Evolutionary conservation across 2,113 vertebrate genomes (phyloP).

Genomic region (Cygnus atratus): DNA sequence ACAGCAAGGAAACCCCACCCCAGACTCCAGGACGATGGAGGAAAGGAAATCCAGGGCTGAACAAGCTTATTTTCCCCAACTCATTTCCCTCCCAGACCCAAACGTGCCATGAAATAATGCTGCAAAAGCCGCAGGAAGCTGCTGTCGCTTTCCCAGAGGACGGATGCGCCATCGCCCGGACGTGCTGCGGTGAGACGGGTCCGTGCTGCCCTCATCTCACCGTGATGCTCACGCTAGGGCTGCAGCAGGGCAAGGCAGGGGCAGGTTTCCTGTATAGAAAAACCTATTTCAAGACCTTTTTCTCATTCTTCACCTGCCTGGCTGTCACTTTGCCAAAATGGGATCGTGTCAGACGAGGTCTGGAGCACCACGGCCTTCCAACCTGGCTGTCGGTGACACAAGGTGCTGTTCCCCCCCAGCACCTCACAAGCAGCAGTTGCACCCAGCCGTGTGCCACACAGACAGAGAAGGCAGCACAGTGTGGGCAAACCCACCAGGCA

Average conservation of each 20-base stretch:
- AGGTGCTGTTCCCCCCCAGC: not conserved
- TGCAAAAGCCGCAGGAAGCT: not conserved
- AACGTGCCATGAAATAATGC: not conserved
- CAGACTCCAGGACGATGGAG: not conserved
- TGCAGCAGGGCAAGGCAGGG: not conserved
- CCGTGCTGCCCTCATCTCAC: not conserved
- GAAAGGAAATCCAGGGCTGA: slow-evolving; percentile 15
- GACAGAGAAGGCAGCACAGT: fast-evolving
- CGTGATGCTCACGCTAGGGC: not conserved
- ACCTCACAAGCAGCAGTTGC: not conserved
- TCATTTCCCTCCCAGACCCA: not conserved
- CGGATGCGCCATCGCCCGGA: not conserved
- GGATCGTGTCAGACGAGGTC: not conserved
- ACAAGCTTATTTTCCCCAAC: not conserved
- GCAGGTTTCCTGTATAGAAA: not conserved
- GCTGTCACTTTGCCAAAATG: not conserved
- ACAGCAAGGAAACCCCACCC: slow-evolving; percentile 40
- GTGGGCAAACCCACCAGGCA: not conserved
- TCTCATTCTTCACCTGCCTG: not conserved
- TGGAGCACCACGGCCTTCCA: not conserved
- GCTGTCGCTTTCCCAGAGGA: not conserved
- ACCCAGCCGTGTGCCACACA: not conserved
- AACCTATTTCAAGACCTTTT: not conserved
- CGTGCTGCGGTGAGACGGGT: too few species aligned
- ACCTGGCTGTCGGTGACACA: fast-evolving